phyloP scores from a whole-genome alignment of 2,797 vertebrate species.

The Chrysocyon brachyurus region DNA sequence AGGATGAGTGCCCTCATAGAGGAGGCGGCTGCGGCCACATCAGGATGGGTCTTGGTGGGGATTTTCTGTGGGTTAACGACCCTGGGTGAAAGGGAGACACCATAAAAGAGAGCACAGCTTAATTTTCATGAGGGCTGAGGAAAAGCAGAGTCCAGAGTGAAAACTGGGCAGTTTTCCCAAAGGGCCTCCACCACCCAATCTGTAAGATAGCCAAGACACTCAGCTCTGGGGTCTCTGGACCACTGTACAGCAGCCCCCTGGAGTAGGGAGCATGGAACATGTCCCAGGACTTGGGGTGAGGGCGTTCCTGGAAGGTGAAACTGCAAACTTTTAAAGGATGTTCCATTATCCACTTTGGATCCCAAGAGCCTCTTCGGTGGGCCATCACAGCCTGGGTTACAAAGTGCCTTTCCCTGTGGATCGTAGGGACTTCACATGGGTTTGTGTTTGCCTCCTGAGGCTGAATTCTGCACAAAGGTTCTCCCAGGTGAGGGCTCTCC shows the following conservation, averaged over 20 bases:
- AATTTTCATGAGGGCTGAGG: neutral
- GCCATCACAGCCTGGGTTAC: neutral
- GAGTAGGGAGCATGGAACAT: neutral
- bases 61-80: neutral
- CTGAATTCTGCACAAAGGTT: neutral
- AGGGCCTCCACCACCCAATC: neutral
- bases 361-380: neutral
- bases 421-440: neutral
- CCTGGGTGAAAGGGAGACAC: neutral
- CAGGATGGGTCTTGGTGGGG: neutral
- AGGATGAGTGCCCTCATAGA: neutral
- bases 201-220: neutral
- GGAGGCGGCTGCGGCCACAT: rapidly evolving
- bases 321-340: neutral
- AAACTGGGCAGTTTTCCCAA: neutral
- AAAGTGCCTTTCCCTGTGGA: neutral
- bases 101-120: neutral
- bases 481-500: neutral
- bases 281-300: neutral
- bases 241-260: rapidly evolving
- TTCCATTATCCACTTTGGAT: neutral
- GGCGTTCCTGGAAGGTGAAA: neutral
- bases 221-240: neutral
- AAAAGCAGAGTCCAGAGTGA: neutral
- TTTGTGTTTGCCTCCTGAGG: neutral